A percentile compares a stretch with the other conserved stretches of the same genome.
Conservation (phyloP, 2,888 invertebrate species). For the Chesias legatella region DNA sequence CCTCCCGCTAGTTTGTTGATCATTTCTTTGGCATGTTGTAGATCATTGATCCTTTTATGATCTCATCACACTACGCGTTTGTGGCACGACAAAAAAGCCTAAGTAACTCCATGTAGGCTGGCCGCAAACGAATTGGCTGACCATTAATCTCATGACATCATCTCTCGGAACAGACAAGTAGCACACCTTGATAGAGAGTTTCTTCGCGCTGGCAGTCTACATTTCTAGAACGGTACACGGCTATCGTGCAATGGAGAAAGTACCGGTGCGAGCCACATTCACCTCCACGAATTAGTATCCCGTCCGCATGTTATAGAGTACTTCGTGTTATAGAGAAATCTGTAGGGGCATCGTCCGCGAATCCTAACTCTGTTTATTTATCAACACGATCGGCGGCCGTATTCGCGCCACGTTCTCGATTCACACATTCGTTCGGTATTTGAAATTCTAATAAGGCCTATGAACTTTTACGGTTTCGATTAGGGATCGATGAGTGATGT, state of each 20-base stretch:
- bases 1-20: slow-evolving; percentile 51
- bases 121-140: slow-evolving; percentile 24
- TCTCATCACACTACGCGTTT: slow-evolving; percentile 61
- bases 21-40: slow-evolving; percentile 63
- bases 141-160: slow-evolving; percentile 21
- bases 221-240: slow-evolving; percentile 59
- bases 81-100: slow-evolving; percentile 35
- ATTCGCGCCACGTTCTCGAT: slow-evolving; percentile 74
- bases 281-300: slow-evolving; percentile 18
- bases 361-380: slow-evolving; percentile 64
- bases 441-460: slow-evolving; percentile 58
- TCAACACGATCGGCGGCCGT: slow-evolving; percentile 56
- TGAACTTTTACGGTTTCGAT: slow-evolving; percentile 52
- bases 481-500: slow-evolving; percentile 21
- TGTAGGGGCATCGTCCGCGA: slow-evolving; percentile 60
- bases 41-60: slow-evolving; percentile 76
- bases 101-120: slow-evolving; percentile 28
- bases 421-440: slow-evolving; percentile 71
- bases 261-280: slow-evolving; percentile 60
- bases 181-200: slow-evolving; percentile 41
- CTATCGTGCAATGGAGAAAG: slow-evolving; percentile 52
- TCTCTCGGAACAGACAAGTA: slow-evolving; percentile 10
- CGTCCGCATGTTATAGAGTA: slow-evolving; percentile 15
- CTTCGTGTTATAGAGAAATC: slow-evolving; percentile 15
- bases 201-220: slow-evolving; percentile 51